Conservation (phyloP, 2,888 invertebrate genomes). For the Caenorhabditis imperialis region DNA sequence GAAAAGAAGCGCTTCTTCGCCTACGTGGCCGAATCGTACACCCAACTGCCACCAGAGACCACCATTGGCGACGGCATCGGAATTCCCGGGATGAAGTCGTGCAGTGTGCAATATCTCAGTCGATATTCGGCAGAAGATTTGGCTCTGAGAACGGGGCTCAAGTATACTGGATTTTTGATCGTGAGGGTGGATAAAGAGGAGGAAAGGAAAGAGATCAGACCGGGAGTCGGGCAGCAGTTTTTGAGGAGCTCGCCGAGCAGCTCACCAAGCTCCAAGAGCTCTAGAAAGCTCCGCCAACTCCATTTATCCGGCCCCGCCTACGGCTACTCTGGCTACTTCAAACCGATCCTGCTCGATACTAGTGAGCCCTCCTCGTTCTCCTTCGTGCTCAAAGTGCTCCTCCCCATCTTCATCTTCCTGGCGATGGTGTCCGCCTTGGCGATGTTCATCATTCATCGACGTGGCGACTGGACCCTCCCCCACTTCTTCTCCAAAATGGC, state of each 20-base stretch:
- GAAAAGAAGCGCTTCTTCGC: conserved; percentile 72
- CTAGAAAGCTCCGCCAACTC: conserved; percentile 55
- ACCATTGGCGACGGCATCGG: conserved; percentile 73
- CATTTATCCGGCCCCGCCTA: conserved; percentile 71
- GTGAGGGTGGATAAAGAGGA: conserved; percentile 75
- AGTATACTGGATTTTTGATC: conserved; percentile 77
- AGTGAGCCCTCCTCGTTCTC: conserved; percentile 25
- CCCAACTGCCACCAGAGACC: conserved; percentile 69
- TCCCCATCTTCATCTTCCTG: conserved; percentile 55
- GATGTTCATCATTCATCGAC: conserved; percentile 49
- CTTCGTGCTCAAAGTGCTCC: conserved; percentile 41
- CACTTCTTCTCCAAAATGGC: conserved; percentile 56
- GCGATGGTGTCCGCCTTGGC: conserved; percentile 33
- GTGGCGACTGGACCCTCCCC: conserved; percentile 44
- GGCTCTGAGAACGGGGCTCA: conserved; percentile 66
- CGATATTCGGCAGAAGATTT: conserved; percentile 71
- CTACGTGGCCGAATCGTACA: conserved; percentile 77
- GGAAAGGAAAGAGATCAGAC: conserved; percentile 23
- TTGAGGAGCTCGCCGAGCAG: conserved; percentile 15
- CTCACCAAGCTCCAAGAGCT: conserved; percentile 3
- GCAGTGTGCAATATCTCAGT: conserved; percentile 72
- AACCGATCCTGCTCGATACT: conserved; percentile 69
- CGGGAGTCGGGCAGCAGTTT: conserved; percentile 9
- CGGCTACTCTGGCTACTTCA: conserved; percentile 76
- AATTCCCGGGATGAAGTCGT: conserved; percentile 62